Base-by-base conservation (phyloP, 2,888 invertebrate species). In the Salticus scenicus region DNA sequence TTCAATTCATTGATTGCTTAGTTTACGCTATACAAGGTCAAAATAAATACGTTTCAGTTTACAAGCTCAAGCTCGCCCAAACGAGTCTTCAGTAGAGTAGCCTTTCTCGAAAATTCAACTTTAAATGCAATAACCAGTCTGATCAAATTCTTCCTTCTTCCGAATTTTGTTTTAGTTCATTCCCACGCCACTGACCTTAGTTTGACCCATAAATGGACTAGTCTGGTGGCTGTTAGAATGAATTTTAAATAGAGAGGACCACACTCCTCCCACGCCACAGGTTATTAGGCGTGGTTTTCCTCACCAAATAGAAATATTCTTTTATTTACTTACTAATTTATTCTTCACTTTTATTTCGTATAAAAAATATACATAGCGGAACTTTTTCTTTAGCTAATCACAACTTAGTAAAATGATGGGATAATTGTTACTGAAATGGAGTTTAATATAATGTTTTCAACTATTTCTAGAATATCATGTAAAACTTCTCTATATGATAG, bases 121-220 rank as follows among this genome's bases (percentile, higher is more conserved):
- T 47, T 41, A 64, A 76, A 76, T 72, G 57, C 63, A 31, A 72
- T 76, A 83, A 83, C 82, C 82, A 83, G 82, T 83, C 76, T 47
- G 76, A 17, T 82, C 71, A 66, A 82, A 83, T 83, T 76, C 76
- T 83, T 83, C 76, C 70, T 66, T 51, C 71, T 30, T 57, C 33
- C 33, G 20, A 51, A 42, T 69, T 28, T 77, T 77, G 69, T 28
- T 69, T 77, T 74, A 17, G 66, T 72, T 73, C 41, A 47, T 84
- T 84, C 83, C 72, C 77, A 84, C 83, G 76, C 76, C 77, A 84
- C 77, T 84, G 83, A 77, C 83, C 72, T 71, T 84, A 83, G 71
- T 72, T 83, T 83, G 82, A 83, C 82, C 82, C 76, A 83, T 72
- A 83, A 83, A 83, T 72, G 76, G 71, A 76, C 76, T 83, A 66